Base-by-base conservation (phyloP, 2,888 invertebrate genomes). In the Tetanocera ferruginea region DNA sequence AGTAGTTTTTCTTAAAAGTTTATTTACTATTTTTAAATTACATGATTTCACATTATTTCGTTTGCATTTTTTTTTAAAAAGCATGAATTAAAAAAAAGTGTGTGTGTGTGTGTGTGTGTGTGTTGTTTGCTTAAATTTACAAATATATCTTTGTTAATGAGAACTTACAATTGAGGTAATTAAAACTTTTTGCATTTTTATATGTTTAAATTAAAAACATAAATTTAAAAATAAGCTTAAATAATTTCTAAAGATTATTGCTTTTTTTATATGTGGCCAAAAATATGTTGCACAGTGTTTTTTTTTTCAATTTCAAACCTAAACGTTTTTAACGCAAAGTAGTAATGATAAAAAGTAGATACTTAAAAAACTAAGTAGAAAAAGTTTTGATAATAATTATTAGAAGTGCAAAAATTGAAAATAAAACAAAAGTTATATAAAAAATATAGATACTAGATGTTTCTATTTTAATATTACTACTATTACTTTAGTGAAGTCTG, bases 141-240 rank as follows among this genome's bases (percentile, higher is more conserved):
- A 67, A 67, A 67, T 51, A 52, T 66, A 51, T 74, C 43, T 43
- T 74, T 74, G 64, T 75, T 75, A 78, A 80, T 78, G 79, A 82
- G 81, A 85, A 82, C 81, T 83, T 82, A 82, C 83, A 82, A 80
- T 52, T 75, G 55, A 72, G 55, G 77, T 77, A 70, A 72, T 69
- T 77, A 57, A 62, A 78, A 66, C 49, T 69, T 62, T 75, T 62
- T 19, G 66, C 62, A 11, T 31, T 52, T 64, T 64, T 71, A 43
- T 1, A 9, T 37, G 28, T 37, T 49, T 28, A 14, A 14, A 3
- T 60, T 60, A 28, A 14, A 43, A 8, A n/a, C n/a, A 17, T 70
- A 31, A 52, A 71, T 71, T n/a, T 34, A 31, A 71, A 34, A 34
- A 60, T 51, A 37, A 34, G 19, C 34, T 69, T 69, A 51, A 69